phyloP scores from a whole-genome alignment of 2,113 vertebrate genomes.

The Panurus biarmicus region DNA sequence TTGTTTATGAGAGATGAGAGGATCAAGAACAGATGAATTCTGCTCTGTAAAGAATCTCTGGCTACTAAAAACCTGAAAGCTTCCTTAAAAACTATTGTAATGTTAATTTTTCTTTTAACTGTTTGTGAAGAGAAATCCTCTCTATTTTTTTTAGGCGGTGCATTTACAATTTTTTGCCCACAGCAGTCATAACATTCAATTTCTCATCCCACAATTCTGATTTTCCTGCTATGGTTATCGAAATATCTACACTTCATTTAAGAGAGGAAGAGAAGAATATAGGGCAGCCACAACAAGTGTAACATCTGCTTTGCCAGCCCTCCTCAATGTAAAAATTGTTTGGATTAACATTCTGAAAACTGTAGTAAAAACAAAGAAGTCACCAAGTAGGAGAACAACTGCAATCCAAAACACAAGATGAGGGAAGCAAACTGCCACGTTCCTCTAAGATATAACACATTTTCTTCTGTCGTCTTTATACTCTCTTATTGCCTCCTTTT shows the following conservation, averaged over 20 bases:
- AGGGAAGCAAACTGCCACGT: neutral
- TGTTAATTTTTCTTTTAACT: neutral
- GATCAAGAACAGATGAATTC: neutral
- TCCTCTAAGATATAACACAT: constrained; percentile 27
- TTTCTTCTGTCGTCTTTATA: neutral
- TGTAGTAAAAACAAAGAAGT: neutral
- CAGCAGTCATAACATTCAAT: neutral
- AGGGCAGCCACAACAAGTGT: neutral
- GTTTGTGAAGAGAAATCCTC: neutral
- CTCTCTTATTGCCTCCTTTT: neutral
- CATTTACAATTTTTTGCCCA: neutral
- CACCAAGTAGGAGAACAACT: neutral
- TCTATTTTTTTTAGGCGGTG: neutral
- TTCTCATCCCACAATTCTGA: neutral
- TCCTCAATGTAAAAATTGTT: neutral
- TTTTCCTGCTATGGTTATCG: neutral
- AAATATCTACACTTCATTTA: neutral
- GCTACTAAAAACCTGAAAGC: neutral
- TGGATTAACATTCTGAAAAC: neutral
- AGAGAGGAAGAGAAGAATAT: neutral
- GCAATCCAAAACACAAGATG: neutral
- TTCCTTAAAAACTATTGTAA: neutral
- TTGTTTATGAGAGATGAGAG: neutral
- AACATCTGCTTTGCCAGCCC: neutral
- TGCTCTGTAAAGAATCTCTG: neutral